Evolutionary conservation across 2,797 vertebrate species (phyloP).

Genomic region (Enteromius anoplus): DNA sequence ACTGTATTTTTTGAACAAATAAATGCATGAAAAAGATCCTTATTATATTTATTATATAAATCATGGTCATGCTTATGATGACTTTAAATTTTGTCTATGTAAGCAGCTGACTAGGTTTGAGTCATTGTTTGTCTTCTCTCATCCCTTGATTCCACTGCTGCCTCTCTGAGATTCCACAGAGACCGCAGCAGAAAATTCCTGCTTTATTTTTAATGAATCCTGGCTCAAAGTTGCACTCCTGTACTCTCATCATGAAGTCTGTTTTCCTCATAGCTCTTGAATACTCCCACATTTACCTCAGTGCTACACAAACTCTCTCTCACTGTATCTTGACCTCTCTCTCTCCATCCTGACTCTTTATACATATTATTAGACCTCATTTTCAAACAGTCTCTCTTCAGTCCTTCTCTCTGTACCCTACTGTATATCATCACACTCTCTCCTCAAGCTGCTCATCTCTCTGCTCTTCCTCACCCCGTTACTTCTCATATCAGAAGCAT

Average conservation of each 20-base stretch:
- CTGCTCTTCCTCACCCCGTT: not conserved
- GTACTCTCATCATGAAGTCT: conserved; percentile 25
- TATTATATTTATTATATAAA: not conserved
- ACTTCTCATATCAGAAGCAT: not conserved
- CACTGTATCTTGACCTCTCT: conserved; percentile 14
- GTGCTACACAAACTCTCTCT: conserved; percentile 22
- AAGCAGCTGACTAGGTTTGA: conserved; percentile 26
- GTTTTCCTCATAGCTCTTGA: conserved; percentile 32
- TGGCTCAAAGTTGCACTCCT: conserved; percentile 32
- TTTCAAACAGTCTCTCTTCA: conserved; percentile 23
- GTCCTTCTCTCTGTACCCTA: conserved; percentile 12
- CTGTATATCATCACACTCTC: conserved; percentile 8
- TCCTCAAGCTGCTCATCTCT: not conserved
- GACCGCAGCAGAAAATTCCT: conserved; percentile 21
- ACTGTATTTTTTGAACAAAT: not conserved
- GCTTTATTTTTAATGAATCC: conserved; percentile 58
- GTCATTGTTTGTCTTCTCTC: not conserved
- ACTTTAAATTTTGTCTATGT: not conserved
- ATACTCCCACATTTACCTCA: conserved; percentile 27
- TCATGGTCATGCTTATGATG: not conserved
- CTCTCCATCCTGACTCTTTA: conserved; percentile 30
- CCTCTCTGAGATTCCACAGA: conserved; percentile 26
- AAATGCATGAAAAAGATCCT: not conserved
- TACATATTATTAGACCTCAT: conserved; percentile 31
- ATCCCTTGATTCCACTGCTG: not conserved